Conservation (phyloP, 1,140 invertebrate genomes). For the Drosophila nasuta region DNA sequence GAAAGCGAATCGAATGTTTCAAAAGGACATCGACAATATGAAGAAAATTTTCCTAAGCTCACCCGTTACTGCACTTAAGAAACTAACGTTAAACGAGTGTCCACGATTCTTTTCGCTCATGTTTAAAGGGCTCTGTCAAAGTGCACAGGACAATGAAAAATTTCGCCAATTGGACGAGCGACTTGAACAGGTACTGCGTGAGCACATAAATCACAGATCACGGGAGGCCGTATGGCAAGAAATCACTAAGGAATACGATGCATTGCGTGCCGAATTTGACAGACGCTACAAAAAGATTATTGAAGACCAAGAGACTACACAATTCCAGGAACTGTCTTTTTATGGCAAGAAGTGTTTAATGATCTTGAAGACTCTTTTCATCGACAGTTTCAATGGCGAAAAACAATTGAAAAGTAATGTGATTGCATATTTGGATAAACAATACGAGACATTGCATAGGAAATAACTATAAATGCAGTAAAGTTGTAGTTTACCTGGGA, state of each 20-base stretch:
- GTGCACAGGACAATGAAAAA: constrained; percentile 4
- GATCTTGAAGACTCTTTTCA: constrained; percentile 47
- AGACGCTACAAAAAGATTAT: constrained; percentile 15
- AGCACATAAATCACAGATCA: constrained; percentile 8
- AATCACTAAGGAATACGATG: constrained; percentile 36
- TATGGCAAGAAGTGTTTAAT: constrained; percentile 35
- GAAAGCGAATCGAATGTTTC: not conserved
- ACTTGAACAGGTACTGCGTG: constrained; percentile 28
- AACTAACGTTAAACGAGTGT: not conserved
- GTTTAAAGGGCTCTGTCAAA: constrained; percentile 32
- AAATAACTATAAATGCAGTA: not conserved
- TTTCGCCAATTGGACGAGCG: constrained; percentile 32
- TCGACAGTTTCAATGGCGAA: constrained; percentile 37
- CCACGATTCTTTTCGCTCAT: constrained; percentile 46
- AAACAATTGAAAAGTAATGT: constrained; percentile 1
- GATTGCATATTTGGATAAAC: constrained; percentile 41
- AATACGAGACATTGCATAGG: constrained; percentile 7
- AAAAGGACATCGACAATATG: constrained; percentile 34
- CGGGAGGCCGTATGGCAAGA: constrained; percentile 12
- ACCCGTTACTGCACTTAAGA: constrained; percentile 30
- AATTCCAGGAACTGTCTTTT: constrained; percentile 38
- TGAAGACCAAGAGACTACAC: constrained; percentile 21
- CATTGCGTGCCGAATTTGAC: not conserved
- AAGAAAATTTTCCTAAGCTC: constrained; percentile 50
- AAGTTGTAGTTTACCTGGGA: constrained; percentile 61